These are phyloP conservation scores for Myrmophylax atrothorax DNA, from an alignment of 2,113 vertebrate species.

Conservation along the genomic window DNA sequence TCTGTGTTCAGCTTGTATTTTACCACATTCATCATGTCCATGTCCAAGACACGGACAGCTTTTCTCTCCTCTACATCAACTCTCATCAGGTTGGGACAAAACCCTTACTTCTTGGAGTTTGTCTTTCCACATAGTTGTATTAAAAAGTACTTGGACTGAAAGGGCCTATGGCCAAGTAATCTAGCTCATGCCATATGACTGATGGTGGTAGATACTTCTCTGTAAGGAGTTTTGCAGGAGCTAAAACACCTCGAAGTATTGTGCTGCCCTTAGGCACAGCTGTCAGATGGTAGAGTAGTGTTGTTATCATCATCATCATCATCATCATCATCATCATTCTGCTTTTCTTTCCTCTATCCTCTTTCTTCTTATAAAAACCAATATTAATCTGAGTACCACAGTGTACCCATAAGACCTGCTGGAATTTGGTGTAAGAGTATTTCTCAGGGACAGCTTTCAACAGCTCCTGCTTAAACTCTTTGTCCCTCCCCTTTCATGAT, in stretches of 20 bases:
- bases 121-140: neutral
- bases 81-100: neutral
- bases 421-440: neutral
- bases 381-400: neutral
- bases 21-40: neutral
- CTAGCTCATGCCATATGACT: neutral
- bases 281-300: neutral
- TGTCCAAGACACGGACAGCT: neutral
- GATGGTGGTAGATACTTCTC: neutral
- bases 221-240: neutral
- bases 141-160: neutral
- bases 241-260: neutral
- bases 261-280: neutral
- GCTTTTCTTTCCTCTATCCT: neutral
- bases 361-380: neutral
- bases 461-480: neutral
- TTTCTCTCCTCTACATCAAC: neutral
- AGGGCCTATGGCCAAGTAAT: neutral
- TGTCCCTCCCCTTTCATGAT: neutral
- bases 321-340: too few relatives aligned
- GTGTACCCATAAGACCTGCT: neutral
- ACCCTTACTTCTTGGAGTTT: neutral
- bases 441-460: neutral
- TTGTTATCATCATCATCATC: neutral
- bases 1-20: neutral